These are phyloP conservation scores for Otus sunia DNA, from an alignment of 2,113 vertebrate species.

Conservation along the genomic window DNA sequence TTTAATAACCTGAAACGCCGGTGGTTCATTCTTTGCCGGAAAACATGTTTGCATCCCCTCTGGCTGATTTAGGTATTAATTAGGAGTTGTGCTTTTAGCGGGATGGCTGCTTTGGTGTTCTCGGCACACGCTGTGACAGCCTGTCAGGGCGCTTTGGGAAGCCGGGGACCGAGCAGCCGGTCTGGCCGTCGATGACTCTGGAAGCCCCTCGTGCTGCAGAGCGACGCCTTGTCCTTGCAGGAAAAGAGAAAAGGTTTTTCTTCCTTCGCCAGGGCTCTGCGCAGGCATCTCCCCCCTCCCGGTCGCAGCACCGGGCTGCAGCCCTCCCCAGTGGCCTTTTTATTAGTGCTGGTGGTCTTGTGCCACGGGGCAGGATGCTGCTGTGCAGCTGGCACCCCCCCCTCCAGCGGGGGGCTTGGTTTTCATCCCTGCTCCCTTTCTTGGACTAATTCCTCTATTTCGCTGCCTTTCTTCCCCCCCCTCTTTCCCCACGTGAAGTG, in stretches of 20 bases:
- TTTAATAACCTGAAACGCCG: background rate
- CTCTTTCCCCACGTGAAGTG: background rate
- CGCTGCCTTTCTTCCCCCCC: background rate
- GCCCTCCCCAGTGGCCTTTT: background rate
- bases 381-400: background rate
- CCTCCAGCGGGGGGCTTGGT: background rate
- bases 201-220: background rate
- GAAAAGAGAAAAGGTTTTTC: background rate
- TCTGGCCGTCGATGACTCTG: background rate
- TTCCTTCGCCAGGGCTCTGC: background rate
- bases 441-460: background rate
- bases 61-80: background rate
- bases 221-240: background rate
- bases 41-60: background rate
- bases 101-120: background rate
- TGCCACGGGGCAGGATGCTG: background rate
- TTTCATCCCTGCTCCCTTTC: background rate
- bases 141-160: background rate
- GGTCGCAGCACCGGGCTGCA: too few species aligned
- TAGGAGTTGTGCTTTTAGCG: background rate
- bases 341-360: background rate
- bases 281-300: background rate
- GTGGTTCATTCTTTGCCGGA: background rate
- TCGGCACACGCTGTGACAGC: background rate
- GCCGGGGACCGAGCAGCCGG: background rate